These are phyloP conservation scores for Teinopalpus imperialis DNA, from an alignment of 2,888 invertebrate species.

Conservation along the genomic window DNA sequence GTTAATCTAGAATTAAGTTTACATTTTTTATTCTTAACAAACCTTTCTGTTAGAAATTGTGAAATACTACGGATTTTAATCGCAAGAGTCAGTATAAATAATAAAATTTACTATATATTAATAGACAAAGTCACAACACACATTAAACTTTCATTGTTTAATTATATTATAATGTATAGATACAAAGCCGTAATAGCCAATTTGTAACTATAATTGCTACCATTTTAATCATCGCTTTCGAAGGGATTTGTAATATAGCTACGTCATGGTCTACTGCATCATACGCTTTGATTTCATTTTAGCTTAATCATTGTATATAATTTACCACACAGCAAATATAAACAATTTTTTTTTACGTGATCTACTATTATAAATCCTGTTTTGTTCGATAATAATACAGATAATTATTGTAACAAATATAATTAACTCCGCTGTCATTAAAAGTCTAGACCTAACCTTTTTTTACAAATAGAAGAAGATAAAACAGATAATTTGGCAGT, in stretches of 20 bases:
- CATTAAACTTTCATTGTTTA: constrained; percentile 36
- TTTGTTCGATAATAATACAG: not conserved
- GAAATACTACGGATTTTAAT: constrained; percentile 12
- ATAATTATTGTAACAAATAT: constrained; percentile 1
- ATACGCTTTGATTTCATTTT: constrained; percentile 40
- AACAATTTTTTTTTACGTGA: constrained; percentile 31
- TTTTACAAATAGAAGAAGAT: too few species aligned
- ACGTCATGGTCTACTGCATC: constrained; percentile 35
- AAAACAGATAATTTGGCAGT: too few species aligned
- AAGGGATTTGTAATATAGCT: constrained; percentile 40
- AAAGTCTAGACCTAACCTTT: not conserved
- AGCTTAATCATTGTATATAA: constrained; percentile 47
- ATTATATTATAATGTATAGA: constrained; percentile 37
- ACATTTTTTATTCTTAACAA: constrained; percentile 15
- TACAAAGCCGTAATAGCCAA: constrained; percentile 39
- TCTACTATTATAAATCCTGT: not conserved
- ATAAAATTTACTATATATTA: too few species aligned
- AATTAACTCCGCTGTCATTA: not conserved
- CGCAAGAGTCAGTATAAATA: not conserved
- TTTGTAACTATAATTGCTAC: constrained; percentile 33
- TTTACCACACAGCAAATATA: constrained; percentile 33
- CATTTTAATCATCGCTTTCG: constrained; percentile 31
- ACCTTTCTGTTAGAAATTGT: constrained; percentile 2
- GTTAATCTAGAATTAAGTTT: constrained; percentile 32
- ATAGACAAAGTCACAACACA: not conserved